Conservation (phyloP, 2,888 invertebrate genomes). For the Serrognathus titanus region DNA sequence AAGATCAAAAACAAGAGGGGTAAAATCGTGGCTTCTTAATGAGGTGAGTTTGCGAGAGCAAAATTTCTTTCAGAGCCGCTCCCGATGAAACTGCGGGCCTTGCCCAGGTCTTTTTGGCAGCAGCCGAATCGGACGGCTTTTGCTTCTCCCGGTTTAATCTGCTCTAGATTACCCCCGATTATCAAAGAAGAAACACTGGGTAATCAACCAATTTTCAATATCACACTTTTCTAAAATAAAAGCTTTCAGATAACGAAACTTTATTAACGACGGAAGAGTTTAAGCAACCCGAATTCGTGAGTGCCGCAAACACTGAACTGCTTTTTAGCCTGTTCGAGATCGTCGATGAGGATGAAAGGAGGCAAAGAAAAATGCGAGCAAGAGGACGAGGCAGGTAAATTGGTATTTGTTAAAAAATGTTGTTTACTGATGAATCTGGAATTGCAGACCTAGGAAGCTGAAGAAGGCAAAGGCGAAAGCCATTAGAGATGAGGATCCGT, state of each 20-base stretch:
- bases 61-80: conserved; percentile 45
- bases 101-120: conserved; percentile 55
- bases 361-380: not conserved
- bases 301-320: conserved; percentile 49
- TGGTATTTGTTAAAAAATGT: not conserved
- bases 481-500: conserved; percentile 49
- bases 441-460: conserved; percentile 15
- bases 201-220: no score
- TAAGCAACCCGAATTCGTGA: conserved; percentile 20
- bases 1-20: no score
- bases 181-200: no score
- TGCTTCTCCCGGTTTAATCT: conserved; percentile 43
- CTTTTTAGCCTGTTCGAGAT: conserved; percentile 51
- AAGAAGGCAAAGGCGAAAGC: conserved; percentile 7
- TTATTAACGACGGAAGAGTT: not conserved
- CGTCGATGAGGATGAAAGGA: conserved; percentile 37
- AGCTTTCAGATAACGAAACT: conserved; percentile 1
- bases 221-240: no score
- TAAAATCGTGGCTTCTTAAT: no score
- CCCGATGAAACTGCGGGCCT: conserved; percentile 52
- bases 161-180: not conserved
- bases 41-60: no score
- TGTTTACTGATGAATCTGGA: not conserved
- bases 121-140: conserved; percentile 50
- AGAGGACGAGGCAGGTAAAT: no score